A percentile compares a stretch with the other conserved stretches of the same genome.
Conservation (phyloP, 1,140 invertebrate genomes). For the Antheraea pernyi region DNA sequence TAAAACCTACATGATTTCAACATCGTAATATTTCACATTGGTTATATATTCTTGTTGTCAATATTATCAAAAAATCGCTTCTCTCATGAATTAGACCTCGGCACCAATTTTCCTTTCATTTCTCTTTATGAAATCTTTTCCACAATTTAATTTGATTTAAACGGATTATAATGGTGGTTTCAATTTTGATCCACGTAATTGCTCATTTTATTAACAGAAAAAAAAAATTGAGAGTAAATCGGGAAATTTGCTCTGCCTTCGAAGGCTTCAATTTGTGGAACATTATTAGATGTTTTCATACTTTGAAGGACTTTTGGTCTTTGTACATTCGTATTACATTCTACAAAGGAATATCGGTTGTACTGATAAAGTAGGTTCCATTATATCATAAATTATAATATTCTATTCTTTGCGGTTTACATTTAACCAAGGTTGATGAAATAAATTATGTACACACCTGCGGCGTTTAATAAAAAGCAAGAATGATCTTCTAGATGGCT, state of each 20-base stretch:
- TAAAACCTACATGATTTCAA: no score
- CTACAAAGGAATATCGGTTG: neutral
- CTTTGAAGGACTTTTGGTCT: neutral
- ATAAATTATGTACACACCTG: no score
- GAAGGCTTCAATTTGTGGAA: slow-evolving; percentile 10
- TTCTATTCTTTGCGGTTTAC: no score
- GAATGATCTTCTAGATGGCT: no score
- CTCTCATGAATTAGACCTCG: neutral
- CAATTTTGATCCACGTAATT: slow-evolving; percentile 14
- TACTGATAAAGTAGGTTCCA: no score
- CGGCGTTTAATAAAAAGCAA: no score
- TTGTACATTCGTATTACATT: neutral
- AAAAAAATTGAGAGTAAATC: slow-evolving; percentile 7
- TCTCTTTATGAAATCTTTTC: slow-evolving; percentile 21
- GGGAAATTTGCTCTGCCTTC: slow-evolving; percentile 11
- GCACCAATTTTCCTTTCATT: slow-evolving; percentile 9
- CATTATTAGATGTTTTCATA: neutral
- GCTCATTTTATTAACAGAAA: slow-evolving; percentile 12
- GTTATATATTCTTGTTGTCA: no score
- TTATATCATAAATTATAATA: no score
- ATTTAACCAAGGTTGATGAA: no score
- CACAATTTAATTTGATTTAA: slow-evolving; percentile 28
- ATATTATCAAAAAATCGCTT: no score
- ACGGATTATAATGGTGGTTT: slow-evolving; percentile 15
- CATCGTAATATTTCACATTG: no score